Evolutionary conservation across 2,113 vertebrate genomes (phyloP), one percentile per base, ranked within the genome.

Genomic region (Phylloscopus trochilus): DNA sequence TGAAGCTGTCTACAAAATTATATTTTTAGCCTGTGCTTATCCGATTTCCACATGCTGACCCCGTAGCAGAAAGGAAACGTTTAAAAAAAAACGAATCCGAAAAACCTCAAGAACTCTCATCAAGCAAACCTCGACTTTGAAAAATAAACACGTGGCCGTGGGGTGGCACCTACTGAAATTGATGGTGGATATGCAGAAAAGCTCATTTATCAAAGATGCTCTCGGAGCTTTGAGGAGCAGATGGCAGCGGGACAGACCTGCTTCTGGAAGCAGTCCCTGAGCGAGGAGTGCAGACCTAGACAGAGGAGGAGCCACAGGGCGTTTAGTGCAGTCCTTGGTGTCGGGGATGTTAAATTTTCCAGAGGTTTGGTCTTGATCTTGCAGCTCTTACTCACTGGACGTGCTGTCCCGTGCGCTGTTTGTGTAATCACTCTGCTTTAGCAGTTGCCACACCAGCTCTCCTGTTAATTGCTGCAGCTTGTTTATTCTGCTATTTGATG

Each of bases 391-490:
- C 22, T 90, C 47, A 3, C 4, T 56, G 3, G 53, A 72, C 33
- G 28, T 75, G 93, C 90, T 82, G 78, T 64, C 88, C 92, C 5
- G 22, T 15, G 28, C 2, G 31, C 83, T 81, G 68, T 89, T 92
- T 75, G 92, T 86, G 83, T 72, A 82, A 73, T 94, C 83, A 15
- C 91, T 74, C 59, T 69, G 89, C 92, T 96, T 92, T 92, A 95
- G 79, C 86, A 24, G 78, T 94, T 82, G 92, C 93, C 92, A 66
- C 80, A 17, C 12, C 83, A 90, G 83, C 53, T 55, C 81, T 92
- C 83, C 91, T 72, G 62, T 97, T 97, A 96, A 95, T 89, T 92
- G 84, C 94, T 89, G 96, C 96, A 84, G 53, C 92, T 96, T 90
- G 85, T 94, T 94, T 95, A 84, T 69, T 83, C 90, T 95, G 73